A percentile compares a stretch with the other conserved stretches of the same genome.
phyloP scores from a whole-genome alignment of 2,113 vertebrate genomes.

The Falco punctatus region DNA sequence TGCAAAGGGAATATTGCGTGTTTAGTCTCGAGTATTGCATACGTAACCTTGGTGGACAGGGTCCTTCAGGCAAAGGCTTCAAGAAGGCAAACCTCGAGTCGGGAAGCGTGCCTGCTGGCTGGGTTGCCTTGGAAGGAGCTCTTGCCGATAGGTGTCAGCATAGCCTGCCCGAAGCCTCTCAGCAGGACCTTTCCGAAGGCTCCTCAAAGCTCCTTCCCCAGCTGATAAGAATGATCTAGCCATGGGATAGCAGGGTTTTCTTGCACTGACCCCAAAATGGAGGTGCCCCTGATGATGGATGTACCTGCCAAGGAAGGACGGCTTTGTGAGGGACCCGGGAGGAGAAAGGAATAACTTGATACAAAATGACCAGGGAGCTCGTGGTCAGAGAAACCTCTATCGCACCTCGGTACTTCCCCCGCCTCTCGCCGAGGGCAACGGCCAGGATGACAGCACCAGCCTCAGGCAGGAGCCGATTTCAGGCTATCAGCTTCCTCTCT shows the following conservation, averaged over 20 bases:
- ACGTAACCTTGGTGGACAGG: accelerated
- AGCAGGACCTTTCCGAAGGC: neutral
- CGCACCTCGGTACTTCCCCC: neutral
- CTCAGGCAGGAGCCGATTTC: neutral
- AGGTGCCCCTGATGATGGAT: neutral
- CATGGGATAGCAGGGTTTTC: accelerated
- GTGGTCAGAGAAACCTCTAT: neutral
- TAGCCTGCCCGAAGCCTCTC: neutral
- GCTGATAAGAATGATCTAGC: neutral
- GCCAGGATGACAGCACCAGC: neutral
- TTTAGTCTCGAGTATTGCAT: accelerated
- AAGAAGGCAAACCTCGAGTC: accelerated
- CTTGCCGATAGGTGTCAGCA: conserved; percentile 63
- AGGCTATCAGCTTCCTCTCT: neutral
- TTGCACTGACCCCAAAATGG: accelerated
- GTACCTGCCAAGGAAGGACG: neutral
- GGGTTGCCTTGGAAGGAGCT: neutral
- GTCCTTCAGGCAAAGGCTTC: neutral
- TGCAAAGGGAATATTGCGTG: neutral
- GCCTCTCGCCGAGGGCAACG: neutral
- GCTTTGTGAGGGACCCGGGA: neutral
- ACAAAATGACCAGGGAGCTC: neutral
- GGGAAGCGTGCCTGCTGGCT: neutral
- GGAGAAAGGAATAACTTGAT: accelerated
- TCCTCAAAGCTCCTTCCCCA: neutral